These are phyloP conservation scores for Ganaspis sp. DNA, from an alignment of 1,140 invertebrate species.

Conservation along the genomic window DNA sequence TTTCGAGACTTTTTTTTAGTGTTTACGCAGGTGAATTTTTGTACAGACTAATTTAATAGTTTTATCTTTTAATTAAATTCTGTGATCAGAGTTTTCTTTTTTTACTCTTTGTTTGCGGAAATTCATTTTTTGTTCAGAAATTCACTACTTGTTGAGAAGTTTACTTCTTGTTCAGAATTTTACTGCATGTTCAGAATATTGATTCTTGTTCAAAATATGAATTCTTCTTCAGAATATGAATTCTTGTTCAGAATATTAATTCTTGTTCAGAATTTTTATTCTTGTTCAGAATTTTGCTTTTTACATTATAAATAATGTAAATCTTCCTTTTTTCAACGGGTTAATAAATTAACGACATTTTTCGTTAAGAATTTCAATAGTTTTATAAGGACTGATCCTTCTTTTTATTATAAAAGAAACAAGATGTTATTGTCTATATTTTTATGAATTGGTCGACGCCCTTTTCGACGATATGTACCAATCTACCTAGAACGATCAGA, in stretches of 20 bases:
- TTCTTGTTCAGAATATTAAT: too few species aligned
- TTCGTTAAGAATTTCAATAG: not conserved
- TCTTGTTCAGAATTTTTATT: too few species aligned
- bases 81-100: not conserved
- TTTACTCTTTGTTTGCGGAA: not conserved
- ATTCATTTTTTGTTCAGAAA: not conserved
- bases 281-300: too few species aligned
- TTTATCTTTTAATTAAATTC: not conserved
- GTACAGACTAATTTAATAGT: not conserved
- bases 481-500: conserved; percentile 28
- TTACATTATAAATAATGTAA: not conserved
- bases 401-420: not conserved
- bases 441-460: conserved; percentile 1
- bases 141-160: not conserved
- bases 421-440: conserved; percentile 16
- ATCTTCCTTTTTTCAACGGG: not conserved
- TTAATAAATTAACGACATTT: too few species aligned
- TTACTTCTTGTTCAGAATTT: too few species aligned
- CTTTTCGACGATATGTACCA: not conserved
- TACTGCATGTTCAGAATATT: too few species aligned
- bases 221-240: too few species aligned
- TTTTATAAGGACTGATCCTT: not conserved
- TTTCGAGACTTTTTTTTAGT: not conserved
- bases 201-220: too few species aligned
- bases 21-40: conserved; percentile 33